Conservation (phyloP, 2,113 vertebrate species). For the Illadopsis cleaveri region DNA sequence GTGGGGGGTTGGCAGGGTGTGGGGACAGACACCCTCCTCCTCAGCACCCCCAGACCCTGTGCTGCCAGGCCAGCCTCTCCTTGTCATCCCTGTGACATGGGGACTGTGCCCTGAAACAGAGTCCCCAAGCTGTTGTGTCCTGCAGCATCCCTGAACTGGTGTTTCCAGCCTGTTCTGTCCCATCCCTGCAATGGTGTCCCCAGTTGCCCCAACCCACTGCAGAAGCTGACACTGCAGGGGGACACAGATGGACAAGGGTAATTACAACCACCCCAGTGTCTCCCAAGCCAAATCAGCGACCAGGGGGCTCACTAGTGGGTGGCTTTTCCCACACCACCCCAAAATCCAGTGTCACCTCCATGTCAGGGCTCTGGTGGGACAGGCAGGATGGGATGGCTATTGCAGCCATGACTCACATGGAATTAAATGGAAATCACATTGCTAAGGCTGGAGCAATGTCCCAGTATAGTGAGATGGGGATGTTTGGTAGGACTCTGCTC, state of each 20-base stretch:
- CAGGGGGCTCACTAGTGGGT: not conserved
- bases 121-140: not conserved
- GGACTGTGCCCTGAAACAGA: not conserved
- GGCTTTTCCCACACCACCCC: accelerated
- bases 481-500: not conserved
- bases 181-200: not conserved
- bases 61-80: not conserved
- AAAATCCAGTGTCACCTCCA: not conserved
- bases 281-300: accelerated
- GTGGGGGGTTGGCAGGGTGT: not conserved
- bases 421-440: not conserved
- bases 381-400: accelerated
- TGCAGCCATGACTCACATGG: not conserved
- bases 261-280: not conserved
- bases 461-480: not conserved
- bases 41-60: not conserved
- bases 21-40: not conserved
- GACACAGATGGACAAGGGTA: not conserved
- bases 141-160: accelerated
- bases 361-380: accelerated
- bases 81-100: not conserved
- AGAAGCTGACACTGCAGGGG: accelerated
- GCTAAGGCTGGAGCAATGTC: accelerated
- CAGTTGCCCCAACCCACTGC: not conserved
- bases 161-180: not conserved